These are phyloP conservation scores for Coelinius sp. DNA, from an alignment of 2,888 invertebrate genomes.

Conservation along the genomic window DNA sequence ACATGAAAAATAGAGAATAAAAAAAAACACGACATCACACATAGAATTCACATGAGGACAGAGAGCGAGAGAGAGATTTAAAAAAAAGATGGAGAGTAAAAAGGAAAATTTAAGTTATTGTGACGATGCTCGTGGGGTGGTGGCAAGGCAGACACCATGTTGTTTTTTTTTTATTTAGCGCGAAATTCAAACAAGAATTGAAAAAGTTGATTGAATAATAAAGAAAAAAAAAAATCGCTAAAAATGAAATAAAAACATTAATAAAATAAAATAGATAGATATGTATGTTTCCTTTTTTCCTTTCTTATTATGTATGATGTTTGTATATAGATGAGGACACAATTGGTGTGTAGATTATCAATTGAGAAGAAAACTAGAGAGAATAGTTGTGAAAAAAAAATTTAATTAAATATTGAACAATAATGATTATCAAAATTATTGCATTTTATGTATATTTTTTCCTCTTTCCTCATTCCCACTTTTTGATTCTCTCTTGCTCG, in stretches of 20 bases:
- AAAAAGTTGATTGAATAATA: not conserved
- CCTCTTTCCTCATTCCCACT: not conserved
- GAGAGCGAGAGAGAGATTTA: conserved; percentile 5
- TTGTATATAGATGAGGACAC: conserved; percentile 21
- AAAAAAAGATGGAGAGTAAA: not conserved
- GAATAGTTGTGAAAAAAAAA: conserved; percentile 14
- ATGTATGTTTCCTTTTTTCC: conserved; percentile 8
- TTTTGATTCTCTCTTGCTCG: not conserved
- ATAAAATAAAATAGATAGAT: conserved; percentile 3
- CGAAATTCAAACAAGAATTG: conserved; percentile 7
- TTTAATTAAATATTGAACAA: conserved; percentile 2
- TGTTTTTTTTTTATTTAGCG: conserved; percentile 10
- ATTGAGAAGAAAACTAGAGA: conserved; percentile 2
- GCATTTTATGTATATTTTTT: not conserved
- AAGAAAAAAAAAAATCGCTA: not conserved
- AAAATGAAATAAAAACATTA: not conserved
- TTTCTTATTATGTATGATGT: conserved; percentile 21
- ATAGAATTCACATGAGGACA: conserved; percentile 25
- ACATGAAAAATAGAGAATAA: conserved; percentile 16
- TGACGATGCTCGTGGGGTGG: conserved; percentile 10
- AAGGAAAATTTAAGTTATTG: conserved; percentile 16
- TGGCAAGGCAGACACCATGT: conserved; percentile 15
- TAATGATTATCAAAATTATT: conserved; percentile 17
- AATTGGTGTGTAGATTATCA: conserved; percentile 19
- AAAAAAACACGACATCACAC: conserved; percentile 29